phyloP scores from a whole-genome alignment of 1,140 invertebrate genomes.

The Drosophila littoralis region DNA sequence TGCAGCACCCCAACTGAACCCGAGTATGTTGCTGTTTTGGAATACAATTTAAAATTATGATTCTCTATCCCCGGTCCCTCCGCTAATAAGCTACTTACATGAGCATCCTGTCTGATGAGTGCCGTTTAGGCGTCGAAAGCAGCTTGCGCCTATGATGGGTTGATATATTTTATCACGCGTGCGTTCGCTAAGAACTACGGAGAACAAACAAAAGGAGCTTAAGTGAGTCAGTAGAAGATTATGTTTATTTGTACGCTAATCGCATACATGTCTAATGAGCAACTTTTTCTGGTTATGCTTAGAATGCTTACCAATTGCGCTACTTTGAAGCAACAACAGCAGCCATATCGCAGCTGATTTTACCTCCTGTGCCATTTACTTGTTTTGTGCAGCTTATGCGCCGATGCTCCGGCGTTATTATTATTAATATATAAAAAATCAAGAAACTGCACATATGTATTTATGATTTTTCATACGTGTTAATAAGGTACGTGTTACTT shows the following conservation, averaged over 20 bases:
- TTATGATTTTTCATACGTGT: neutral
- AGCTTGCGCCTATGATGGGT: conserved; percentile 89
- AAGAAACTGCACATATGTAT: conserved; percentile 36
- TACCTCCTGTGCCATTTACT: conserved; percentile 50
- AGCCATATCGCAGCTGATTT: conserved; percentile 60
- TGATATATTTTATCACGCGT: conserved; percentile 93
- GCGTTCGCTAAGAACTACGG: conserved; percentile 85
- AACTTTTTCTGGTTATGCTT: neutral
- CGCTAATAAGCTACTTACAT: conserved; percentile 87
- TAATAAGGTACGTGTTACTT: neutral
- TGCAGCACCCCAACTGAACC: conserved; percentile 95
- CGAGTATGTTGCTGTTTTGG: conserved; percentile 85
- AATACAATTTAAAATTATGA: neutral
- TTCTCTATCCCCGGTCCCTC: neutral
- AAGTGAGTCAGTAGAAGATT: conserved; percentile 51
- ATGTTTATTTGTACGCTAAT: neutral
- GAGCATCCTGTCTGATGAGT: conserved; percentile 97
- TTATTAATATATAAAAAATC: conserved; percentile 1
- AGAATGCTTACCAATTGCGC: conserved; percentile 37
- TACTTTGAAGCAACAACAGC: conserved; percentile 47
- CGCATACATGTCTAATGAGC: too few relatives aligned
- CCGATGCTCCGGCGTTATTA: conserved; percentile 3
- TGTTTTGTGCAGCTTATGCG: conserved; percentile 6
- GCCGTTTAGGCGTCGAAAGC: conserved; percentile 94
- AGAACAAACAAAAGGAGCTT: conserved; percentile 23